phyloP scores from a whole-genome alignment of 2,888 invertebrate genomes.

The Oligia fasciuncula region DNA sequence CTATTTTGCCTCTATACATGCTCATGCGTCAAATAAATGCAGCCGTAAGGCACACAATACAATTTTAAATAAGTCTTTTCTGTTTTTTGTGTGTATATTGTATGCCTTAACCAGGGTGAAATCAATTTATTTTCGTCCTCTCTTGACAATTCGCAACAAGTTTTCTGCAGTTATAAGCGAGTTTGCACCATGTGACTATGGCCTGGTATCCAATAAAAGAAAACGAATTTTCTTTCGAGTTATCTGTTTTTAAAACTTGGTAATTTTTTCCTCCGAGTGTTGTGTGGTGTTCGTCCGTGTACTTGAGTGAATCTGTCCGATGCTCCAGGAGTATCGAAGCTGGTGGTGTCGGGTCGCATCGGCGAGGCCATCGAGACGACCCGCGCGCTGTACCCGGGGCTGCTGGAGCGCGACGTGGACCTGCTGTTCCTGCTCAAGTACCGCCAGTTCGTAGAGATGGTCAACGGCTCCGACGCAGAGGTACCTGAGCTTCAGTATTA shows the following conservation, averaged over 20 bases:
- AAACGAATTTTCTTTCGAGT: neutral
- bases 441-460: constrained; percentile 99
- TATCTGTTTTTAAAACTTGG: neutral
- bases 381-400: constrained; percentile 96
- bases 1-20: neutral
- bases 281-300: neutral
- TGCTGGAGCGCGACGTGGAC: constrained; percentile 97
- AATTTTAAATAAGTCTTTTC: neutral
- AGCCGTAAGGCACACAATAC: neutral
- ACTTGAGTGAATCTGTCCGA: neutral
- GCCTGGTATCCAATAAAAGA: neutral
- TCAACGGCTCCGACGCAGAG: constrained; percentile 96
- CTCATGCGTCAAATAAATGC: neutral
- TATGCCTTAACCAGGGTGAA: neutral
- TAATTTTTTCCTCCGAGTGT: neutral
- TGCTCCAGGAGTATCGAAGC: constrained; percentile 95
- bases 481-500: constrained; percentile 58
- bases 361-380: constrained; percentile 98
- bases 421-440: constrained; percentile 98
- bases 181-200: neutral
- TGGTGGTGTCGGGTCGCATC: constrained; percentile 97
- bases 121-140: too few relatives aligned
- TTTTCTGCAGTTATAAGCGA: neutral
- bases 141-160: neutral
- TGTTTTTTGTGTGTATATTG: neutral